phyloP scores from a whole-genome alignment of 92 coral and sea anemone genomes.

The Micromussa lordhowensis region DNA sequence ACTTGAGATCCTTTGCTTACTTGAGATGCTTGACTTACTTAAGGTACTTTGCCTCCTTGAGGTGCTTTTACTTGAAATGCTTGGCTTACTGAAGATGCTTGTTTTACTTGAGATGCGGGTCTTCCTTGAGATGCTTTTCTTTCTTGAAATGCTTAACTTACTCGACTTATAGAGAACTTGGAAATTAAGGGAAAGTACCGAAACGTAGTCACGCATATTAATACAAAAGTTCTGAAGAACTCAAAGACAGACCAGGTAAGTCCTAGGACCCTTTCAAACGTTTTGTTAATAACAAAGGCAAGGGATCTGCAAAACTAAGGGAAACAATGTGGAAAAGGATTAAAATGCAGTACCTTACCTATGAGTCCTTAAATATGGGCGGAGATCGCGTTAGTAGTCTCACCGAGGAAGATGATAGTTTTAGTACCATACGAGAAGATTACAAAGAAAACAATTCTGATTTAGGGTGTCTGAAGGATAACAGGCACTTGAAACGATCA shows the following conservation, averaged over 20 bases:
- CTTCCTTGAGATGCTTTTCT: no score
- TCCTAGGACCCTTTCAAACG: slow-evolving; percentile 39
- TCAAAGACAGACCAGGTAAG: no score
- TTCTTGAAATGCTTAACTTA: no score
- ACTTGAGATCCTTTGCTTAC: no score
- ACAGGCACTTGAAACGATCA: slow-evolving; percentile 36
- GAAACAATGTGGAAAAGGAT: no score
- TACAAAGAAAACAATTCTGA: slow-evolving; percentile 4
- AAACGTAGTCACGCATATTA: slow-evolving; percentile 27
- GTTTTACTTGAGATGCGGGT: no score
- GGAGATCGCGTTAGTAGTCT: slow-evolving; percentile 11
- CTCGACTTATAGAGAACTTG: no score
- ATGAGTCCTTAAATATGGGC: slow-evolving; percentile 22
- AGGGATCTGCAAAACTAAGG: no score
- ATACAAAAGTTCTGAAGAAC: neutral
- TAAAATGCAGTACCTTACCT: slow-evolving; percentile 24
- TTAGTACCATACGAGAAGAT: slow-evolving; percentile 3
- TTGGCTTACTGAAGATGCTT: no score
- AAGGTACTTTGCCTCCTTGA: no score
- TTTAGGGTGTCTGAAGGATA: slow-evolving; percentile 22
- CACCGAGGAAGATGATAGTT: slow-evolving; percentile 4
- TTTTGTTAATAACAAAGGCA: slow-evolving; percentile 27
- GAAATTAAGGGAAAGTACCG: slow-evolving; percentile 49
- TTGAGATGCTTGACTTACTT: no score
- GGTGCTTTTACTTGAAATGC: no score